Evolutionary conservation across 2,888 invertebrate genomes (phyloP).

Genomic region (Nephrotoma guestfalica): DNA sequence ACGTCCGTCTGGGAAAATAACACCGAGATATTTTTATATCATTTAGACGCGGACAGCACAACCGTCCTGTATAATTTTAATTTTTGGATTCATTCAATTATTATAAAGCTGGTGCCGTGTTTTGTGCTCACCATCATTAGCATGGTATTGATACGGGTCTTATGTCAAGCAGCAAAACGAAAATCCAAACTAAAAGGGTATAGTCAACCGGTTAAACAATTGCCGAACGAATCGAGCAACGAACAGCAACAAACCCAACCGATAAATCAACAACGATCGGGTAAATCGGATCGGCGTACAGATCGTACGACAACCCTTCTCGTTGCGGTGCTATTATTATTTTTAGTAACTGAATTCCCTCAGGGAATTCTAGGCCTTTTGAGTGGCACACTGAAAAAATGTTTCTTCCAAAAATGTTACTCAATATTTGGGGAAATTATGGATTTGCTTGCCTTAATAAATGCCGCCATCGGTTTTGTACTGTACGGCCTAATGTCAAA

Average conservation of each 20-base stretch:
- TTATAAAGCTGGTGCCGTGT: slow-evolving; percentile 63
- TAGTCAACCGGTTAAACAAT: slow-evolving; percentile 27
- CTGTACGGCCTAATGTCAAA: slow-evolving; percentile 89
- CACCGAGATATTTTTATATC: slow-evolving; percentile 20
- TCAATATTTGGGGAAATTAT: slow-evolving; percentile 69
- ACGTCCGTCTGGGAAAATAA: slow-evolving; percentile 17
- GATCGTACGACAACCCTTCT: slow-evolving; percentile 84
- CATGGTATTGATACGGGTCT: slow-evolving; percentile 45
- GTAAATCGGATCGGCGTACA: slow-evolving; percentile 54
- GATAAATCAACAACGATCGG: slow-evolving; percentile 8
- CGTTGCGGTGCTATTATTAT: slow-evolving; percentile 70
- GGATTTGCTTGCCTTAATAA: slow-evolving; percentile 79
- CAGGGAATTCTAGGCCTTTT: slow-evolving; percentile 61
- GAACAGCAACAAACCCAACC: not conserved
- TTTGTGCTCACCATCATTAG: slow-evolving; percentile 53
- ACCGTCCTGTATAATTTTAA: slow-evolving; percentile 37
- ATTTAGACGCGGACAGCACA: slow-evolving; percentile 22
- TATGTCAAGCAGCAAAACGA: slow-evolving; percentile 60
- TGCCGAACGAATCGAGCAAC: not conserved
- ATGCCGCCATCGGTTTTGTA: slow-evolving; percentile 87
- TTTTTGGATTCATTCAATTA: slow-evolving; percentile 62
- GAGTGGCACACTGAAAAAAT: slow-evolving; percentile 49
- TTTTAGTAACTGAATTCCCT: slow-evolving; percentile 79
- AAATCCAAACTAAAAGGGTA: slow-evolving; percentile 54
- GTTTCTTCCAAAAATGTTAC: slow-evolving; percentile 70